Conservation (phyloP, 2,797 vertebrate species). For the Danio tinwini region DNA sequence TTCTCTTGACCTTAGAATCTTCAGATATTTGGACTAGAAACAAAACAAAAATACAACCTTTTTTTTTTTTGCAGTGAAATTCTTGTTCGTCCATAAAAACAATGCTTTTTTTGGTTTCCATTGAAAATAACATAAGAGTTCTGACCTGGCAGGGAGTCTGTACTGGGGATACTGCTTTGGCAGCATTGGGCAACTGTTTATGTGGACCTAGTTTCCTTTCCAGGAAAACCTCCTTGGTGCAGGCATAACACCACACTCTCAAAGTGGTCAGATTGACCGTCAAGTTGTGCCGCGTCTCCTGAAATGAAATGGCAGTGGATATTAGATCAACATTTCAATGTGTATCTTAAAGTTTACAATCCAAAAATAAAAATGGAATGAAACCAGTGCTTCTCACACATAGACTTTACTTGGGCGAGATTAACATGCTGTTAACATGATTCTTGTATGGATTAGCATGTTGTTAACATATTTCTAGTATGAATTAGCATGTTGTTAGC, state of each 20-base stretch:
- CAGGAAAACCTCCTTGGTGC: slow-evolving; percentile 96
- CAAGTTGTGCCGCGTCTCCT: slow-evolving; percentile 94
- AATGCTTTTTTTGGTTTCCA: not conserved
- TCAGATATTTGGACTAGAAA: no score
- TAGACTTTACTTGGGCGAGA: no score
- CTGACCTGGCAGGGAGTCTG: slow-evolving; percentile 76
- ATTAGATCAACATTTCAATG: slow-evolving; percentile 16
- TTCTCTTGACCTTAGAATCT: no score
- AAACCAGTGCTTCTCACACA: no score
- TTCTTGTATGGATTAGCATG: no score
- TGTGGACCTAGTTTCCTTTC: slow-evolving; percentile 90
- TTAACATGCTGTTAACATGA: no score
- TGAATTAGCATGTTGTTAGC: no score
- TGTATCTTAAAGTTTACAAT: not conserved
- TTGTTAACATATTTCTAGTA: no score
- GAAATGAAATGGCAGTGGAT: not conserved
- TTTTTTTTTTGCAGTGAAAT: no score
- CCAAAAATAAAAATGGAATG: not conserved
- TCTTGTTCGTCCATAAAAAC: no score
- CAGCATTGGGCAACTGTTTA: slow-evolving; percentile 70
- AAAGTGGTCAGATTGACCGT: slow-evolving; percentile 98
- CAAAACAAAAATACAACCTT: no score
- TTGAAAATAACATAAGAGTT: not conserved
- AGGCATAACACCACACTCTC: slow-evolving; percentile 98
- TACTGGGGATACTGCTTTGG: slow-evolving; percentile 77